A percentile compares a stretch with the other conserved stretches of the same genome.
These are phyloP conservation scores for Gonatopus flavifemur DNA, from an alignment of 1,140 invertebrate genomes.

Conservation along the genomic window DNA sequence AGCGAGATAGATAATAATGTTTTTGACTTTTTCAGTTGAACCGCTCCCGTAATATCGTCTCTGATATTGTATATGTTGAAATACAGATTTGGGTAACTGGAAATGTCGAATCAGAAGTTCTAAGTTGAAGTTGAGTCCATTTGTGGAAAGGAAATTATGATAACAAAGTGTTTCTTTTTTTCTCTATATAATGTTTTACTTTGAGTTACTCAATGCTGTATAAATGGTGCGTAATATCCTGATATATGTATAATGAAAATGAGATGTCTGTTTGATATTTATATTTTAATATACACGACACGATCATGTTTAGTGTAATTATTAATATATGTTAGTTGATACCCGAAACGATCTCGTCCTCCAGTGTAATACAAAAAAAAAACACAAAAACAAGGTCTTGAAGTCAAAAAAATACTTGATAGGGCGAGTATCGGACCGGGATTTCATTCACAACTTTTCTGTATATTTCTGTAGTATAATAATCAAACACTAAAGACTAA, in stretches of 20 bases:
- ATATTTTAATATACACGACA: conserved; percentile 54
- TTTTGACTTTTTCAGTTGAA: too few relatives aligned
- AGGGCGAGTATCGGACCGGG: conserved; percentile 1
- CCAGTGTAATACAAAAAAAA: conserved; percentile 2
- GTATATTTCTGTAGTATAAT: conserved; percentile 55
- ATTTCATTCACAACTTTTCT: conserved; percentile 38
- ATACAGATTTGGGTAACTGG: too few relatives aligned
- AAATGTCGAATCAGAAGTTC: too few relatives aligned
- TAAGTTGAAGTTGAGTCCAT: too few relatives aligned
- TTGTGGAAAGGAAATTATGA: too few relatives aligned
- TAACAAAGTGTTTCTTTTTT: too few relatives aligned
- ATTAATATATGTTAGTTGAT: conserved; percentile 37
- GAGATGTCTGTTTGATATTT: conserved; percentile 50
- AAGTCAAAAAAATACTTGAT: not conserved
- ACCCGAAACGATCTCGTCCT: conserved; percentile 6
- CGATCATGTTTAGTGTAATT: conserved; percentile 51
- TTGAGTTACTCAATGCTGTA: too few relatives aligned
- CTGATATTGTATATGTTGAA: too few relatives aligned
- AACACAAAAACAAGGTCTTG: conserved; percentile 2
- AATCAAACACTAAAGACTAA: conserved; percentile 57
- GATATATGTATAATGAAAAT: too few relatives aligned
- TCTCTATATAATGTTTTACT: too few relatives aligned
- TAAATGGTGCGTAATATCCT: conserved; percentile 33
- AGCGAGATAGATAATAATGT: too few relatives aligned
- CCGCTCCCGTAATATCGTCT: too few relatives aligned